A percentile compares a stretch with the other conserved stretches of the same genome.
phyloP scores from a whole-genome alignment of 1,140 invertebrate species.

The Panulirus ornatus region DNA sequence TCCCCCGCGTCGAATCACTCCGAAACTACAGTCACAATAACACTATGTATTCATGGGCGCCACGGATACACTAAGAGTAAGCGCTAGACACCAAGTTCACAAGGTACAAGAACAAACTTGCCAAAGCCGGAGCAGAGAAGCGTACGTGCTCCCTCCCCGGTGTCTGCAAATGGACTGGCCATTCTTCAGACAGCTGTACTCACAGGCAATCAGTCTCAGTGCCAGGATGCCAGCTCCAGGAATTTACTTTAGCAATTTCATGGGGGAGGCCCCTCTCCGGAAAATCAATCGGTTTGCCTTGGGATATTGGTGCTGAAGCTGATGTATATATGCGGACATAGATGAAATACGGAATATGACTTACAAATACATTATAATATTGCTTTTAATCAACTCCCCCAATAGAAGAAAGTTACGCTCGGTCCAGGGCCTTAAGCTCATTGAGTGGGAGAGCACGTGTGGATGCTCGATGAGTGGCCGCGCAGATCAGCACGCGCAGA shows the following conservation, averaged over 20 bases:
- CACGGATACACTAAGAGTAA: conserved; percentile 51
- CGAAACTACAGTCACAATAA: conserved; percentile 40
- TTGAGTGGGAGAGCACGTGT: conserved; percentile 72
- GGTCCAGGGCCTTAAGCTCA: conserved; percentile 70
- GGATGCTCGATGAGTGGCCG: conserved; percentile 73
- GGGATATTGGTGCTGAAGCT: conserved; percentile 57
- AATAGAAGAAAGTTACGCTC: conserved; percentile 68
- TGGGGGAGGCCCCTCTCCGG: conserved; percentile 68
- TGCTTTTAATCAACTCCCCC: conserved; percentile 46
- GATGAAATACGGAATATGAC: conserved; percentile 35
- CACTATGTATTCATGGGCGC: neutral
- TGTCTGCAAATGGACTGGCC: conserved; percentile 73
- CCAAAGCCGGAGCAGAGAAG: conserved; percentile 72
- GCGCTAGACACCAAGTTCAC: conserved; percentile 68
- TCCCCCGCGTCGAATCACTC: conserved; percentile 24
- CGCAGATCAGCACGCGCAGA: conserved; percentile 71
- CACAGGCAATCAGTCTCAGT: conserved; percentile 73
- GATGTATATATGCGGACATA: conserved; percentile 12
- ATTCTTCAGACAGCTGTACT: conserved; percentile 73
- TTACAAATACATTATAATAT: conserved; percentile 36
- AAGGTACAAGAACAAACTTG: conserved; percentile 66
- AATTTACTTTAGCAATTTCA: conserved; percentile 73
- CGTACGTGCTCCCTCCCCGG: conserved; percentile 72
- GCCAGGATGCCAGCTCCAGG: conserved; percentile 71
- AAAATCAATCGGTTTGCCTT: conserved; percentile 70